Percentiles rank a stretch among this genome's conserved stretches.
Evolutionary conservation across 2,113 vertebrate genomes (phyloP).

Genomic region (Pseudopipra pipra): DNA sequence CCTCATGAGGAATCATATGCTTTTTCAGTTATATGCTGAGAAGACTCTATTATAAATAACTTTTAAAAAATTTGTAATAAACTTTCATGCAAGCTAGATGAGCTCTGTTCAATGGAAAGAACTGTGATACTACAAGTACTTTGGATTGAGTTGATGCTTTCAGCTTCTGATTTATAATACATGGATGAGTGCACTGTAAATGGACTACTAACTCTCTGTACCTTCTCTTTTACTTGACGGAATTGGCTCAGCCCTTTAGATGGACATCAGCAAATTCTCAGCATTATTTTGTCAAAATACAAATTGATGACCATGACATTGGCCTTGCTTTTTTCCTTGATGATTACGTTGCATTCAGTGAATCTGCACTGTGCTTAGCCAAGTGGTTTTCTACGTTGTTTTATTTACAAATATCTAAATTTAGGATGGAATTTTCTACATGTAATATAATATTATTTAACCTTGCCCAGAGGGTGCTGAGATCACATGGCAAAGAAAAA

Average conservation of each 20-base stretch:
- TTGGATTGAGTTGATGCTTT: not conserved
- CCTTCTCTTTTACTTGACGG: not conserved
- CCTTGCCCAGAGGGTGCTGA: not conserved
- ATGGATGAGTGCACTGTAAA: not conserved
- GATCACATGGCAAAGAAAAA: not conserved
- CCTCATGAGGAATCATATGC: not conserved
- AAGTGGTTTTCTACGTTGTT: not conserved
- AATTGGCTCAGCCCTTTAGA: not conserved
- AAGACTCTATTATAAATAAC: not conserved
- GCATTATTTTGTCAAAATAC: not conserved
- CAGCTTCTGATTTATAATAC: not conserved
- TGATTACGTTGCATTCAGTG: not conserved
- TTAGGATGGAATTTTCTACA: not conserved
- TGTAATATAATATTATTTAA: not conserved
- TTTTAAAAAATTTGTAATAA: not conserved
- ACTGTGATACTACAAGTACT: not conserved
- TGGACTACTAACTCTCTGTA: not conserved
- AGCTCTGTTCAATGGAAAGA: not conserved
- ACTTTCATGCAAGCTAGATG: not conserved
- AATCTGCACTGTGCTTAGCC: not conserved
- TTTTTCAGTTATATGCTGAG: not conserved
- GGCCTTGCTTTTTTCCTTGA: not conserved
- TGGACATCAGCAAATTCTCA: not conserved
- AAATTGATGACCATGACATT: not conserved
- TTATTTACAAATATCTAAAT: not conserved